A percentile compares a stretch with the other conserved stretches of the same genome.
These are phyloP conservation scores for Cerastis rubricosa DNA, from an alignment of 2,888 invertebrate species.

Conservation along the genomic window DNA sequence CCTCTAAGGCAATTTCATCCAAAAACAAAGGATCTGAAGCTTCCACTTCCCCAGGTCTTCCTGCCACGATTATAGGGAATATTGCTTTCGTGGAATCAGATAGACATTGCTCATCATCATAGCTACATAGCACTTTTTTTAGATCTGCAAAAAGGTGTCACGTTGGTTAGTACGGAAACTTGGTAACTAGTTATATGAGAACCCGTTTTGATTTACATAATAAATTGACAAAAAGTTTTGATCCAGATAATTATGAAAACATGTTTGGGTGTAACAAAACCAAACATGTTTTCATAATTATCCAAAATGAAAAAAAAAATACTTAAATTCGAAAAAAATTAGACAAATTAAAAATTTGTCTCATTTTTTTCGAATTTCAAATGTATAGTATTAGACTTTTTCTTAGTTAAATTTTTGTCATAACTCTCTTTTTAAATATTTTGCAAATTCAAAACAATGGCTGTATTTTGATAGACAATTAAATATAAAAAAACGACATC, in stretches of 20 bases:
- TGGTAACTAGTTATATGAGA: not conserved
- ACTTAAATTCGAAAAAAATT: too few relatives aligned
- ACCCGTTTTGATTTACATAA: not conserved
- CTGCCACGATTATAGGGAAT: conserved; percentile 45
- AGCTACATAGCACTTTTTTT: conserved; percentile 60
- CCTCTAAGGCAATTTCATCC: conserved; percentile 44
- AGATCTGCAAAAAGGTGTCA: conserved; percentile 36
- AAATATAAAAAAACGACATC: not conserved
- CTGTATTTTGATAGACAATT: not conserved
- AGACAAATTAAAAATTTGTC: too few relatives aligned
- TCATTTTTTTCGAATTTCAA: not conserved
- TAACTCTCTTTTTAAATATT: not conserved
- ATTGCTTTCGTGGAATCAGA: conserved; percentile 28
- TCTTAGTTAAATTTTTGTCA: not conserved
- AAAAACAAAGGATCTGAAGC: conserved; percentile 69
- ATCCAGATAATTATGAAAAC: not conserved
- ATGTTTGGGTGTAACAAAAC: not conserved
- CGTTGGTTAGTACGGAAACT: not conserved
- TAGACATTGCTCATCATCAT: conserved; percentile 60
- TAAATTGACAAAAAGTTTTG: not conserved
- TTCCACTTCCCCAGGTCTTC: conserved; percentile 64
- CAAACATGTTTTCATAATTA: too few relatives aligned
- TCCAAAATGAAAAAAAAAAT: too few relatives aligned
- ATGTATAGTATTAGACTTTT: too few relatives aligned
- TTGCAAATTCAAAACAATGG: not conserved